Evolutionary conservation across 2,888 invertebrate species (phyloP).

Genomic region (Fissipunctia ypsillon): DNA sequence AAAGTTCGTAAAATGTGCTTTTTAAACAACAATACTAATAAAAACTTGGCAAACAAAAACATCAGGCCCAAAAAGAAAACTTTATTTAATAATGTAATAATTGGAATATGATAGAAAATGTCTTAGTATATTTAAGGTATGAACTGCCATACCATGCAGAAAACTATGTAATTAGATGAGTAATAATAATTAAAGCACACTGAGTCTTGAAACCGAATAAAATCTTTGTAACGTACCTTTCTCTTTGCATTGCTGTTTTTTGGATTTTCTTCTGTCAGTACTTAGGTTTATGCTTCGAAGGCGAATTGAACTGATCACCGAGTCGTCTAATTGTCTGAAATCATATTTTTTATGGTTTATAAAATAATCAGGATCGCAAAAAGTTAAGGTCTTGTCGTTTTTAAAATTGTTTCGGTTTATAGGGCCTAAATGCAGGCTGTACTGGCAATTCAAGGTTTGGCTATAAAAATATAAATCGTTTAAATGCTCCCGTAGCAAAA

Average conservation of each 20-base stretch:
- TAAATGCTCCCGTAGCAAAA: neutral
- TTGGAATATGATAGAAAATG: slow-evolving; percentile 29
- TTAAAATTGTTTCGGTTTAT: neutral
- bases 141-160: slow-evolving; percentile 63
- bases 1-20: slow-evolving; percentile 7
- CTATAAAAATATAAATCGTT: slow-evolving; percentile 1
- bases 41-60: slow-evolving; percentile 38
- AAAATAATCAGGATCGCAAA: neutral
- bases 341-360: neutral
- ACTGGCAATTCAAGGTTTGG: neutral
- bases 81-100: slow-evolving; percentile 6
- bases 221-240: slow-evolving; percentile 90
- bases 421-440: neutral
- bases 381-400: neutral
- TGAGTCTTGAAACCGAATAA: slow-evolving; percentile 43
- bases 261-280: slow-evolving; percentile 94
- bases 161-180: slow-evolving; percentile 34
- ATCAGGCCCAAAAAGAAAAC: slow-evolving; percentile 33
- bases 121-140: slow-evolving; percentile 53
- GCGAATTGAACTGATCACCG: slow-evolving; percentile 93
- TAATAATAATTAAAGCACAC: slow-evolving; percentile 54
- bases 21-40: slow-evolving; percentile 37
- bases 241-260: slow-evolving; percentile 90
- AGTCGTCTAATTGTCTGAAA: slow-evolving; percentile 92
- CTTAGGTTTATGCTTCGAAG: slow-evolving; percentile 86